These are phyloP conservation scores for Platyscapa corneri DNA, from an alignment of 1,140 invertebrate genomes.

Conservation along the genomic window DNA sequence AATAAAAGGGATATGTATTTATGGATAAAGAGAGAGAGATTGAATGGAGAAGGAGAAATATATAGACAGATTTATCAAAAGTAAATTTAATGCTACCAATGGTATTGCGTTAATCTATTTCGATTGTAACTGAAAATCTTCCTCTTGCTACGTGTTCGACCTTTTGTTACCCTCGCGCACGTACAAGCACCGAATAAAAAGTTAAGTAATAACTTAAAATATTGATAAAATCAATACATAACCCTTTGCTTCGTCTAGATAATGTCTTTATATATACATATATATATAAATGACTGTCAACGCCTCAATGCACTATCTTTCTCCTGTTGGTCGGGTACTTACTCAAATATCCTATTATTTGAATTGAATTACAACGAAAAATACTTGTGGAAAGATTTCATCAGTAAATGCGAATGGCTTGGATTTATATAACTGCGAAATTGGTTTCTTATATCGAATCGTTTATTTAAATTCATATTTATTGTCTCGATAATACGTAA, in stretches of 20 bases:
- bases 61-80: neutral
- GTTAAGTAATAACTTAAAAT: slow-evolving; percentile 61
- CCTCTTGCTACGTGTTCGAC: slow-evolving; percentile 6
- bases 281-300: neutral
- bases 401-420: neutral
- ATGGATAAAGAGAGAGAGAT: neutral
- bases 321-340: too few species aligned
- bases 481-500: neutral
- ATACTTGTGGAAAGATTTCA: too few species aligned
- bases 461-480: neutral
- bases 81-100: neutral
- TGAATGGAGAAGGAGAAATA: neutral
- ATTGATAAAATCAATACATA: slow-evolving; percentile 62
- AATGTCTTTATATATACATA: neutral
- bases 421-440: neutral
- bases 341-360: too few species aligned
- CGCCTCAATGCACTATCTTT: too few species aligned
- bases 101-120: slow-evolving; percentile 29
- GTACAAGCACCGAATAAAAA: slow-evolving; percentile 51
- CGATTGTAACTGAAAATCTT: slow-evolving; percentile 54
- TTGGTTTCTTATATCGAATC: neutral
- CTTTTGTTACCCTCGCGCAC: neutral
- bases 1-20: neutral
- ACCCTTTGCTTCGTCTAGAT: slow-evolving; percentile 46
- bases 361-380: too few species aligned